Evolutionary conservation across 2,113 vertebrate genomes (phyloP), one percentile per base, ranked within the genome.

Genomic region (Aspidoscelis tigris): DNA sequence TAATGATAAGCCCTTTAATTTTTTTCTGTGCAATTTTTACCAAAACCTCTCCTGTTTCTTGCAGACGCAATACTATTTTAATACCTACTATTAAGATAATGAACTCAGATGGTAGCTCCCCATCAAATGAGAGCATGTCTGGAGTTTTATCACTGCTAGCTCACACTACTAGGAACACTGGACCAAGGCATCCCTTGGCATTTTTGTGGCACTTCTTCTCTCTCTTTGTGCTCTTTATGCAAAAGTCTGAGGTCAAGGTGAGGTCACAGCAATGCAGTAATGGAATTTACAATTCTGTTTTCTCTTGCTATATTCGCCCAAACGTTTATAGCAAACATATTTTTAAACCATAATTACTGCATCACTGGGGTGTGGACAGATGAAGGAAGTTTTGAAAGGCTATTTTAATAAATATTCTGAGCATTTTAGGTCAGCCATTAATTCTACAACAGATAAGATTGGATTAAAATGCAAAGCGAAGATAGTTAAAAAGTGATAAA

Each of bases 121-220:
- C 97, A 97, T 97, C 97, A 97, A 97, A 97, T 97, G 97, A 98
- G 97, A 89, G 97, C 97, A 97, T 88, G 97, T 98, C 98, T 99
- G 97, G 97, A 97, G 95, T 98, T 98, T 98, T 98, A 98, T 99
- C 98, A 97, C 97, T 93, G 87, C 93, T 68, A 94, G 95, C 95
- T 96, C 96, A 96, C 95, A 95, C 95, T 97, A 95, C 95, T 96
- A 94, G 94, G 96, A 95, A 97, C 97, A 96, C 96, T 94, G 96
- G 94, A 96, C 93, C 95, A 93, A 87, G 85, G 92, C 97, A 97
- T 97, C 97, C 97, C 96, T 97, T 94, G 90, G 92, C 95, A 94
- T 95, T 96, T 96, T 97, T 95, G 96, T 96, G 90, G 89, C 89
- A 85, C 89, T 92, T 69, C 92, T 87, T 87, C 61, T 24, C 26